Conservation (phyloP, 2,113 vertebrate species). For the Nipponia nippon region DNA sequence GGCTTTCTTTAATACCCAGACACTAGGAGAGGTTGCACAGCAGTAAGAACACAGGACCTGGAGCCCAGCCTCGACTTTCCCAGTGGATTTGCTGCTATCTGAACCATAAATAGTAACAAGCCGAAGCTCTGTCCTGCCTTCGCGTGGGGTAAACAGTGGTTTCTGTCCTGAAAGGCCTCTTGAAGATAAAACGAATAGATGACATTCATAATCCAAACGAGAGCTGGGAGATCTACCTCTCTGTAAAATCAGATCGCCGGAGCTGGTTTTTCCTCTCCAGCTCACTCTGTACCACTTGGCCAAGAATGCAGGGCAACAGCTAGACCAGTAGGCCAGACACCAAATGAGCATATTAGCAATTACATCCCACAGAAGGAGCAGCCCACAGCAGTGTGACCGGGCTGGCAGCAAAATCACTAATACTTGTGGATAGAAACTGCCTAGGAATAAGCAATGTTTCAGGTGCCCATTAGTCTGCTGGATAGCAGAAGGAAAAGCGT, state of each 20-base stretch:
- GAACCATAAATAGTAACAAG: not conserved
- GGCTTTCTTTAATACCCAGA: not conserved
- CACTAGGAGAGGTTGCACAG: not conserved
- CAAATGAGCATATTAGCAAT: not conserved
- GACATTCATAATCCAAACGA: not conserved
- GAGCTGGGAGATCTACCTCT: not conserved
- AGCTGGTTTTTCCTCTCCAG: constrained; percentile 41
- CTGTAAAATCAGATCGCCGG: not conserved
- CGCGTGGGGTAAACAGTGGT: not conserved
- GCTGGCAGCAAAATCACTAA: not conserved
- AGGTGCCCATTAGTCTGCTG: not conserved
- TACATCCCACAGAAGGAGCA: not conserved
- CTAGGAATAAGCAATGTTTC: not conserved
- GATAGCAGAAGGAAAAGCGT: not conserved
- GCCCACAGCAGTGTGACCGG: not conserved
- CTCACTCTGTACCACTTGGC: not conserved
- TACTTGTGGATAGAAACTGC: not conserved
- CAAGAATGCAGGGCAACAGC: not conserved
- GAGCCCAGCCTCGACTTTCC: not conserved
- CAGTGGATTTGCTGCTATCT: not conserved
- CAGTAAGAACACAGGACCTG: rapidly evolving
- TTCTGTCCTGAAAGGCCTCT: constrained; percentile 18
- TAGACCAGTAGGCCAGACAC: not conserved
- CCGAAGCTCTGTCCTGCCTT: not conserved
- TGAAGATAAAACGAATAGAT: not conserved